Evolutionary conservation across 1,140 invertebrate genomes (phyloP).

Genomic region (Bathynomus jamesi): DNA sequence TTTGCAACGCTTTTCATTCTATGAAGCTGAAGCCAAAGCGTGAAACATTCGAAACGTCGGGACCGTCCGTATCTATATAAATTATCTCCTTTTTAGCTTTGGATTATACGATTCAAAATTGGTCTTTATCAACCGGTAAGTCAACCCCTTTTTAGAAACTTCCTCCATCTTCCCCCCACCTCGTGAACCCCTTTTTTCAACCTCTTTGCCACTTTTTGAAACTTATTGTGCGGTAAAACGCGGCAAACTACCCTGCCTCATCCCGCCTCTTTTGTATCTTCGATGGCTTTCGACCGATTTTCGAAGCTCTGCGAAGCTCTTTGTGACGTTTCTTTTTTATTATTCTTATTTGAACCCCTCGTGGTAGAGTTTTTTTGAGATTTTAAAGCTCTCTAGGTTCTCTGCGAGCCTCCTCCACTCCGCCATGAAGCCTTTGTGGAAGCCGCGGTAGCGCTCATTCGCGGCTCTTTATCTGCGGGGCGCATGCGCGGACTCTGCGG

Average conservation of each 20-base stretch:
- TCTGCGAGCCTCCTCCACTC: background rate
- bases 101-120: background rate
- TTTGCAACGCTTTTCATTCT: constrained; percentile 1
- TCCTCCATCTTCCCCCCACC: background rate
- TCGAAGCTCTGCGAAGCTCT: background rate
- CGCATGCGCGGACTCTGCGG: background rate
- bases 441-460: background rate
- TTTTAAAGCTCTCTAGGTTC: background rate
- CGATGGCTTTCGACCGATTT: background rate
- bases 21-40: background rate
- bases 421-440: background rate
- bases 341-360: background rate
- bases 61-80: background rate
- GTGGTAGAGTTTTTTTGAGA: background rate
- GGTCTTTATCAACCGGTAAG: background rate
- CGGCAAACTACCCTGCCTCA: background rate
- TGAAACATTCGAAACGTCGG: background rate
- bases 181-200: background rate
- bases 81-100: background rate
- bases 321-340: background rate
- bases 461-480: background rate
- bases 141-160: background rate
- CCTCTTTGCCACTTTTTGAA: background rate
- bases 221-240: background rate
- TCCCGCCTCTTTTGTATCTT: background rate